Conservation (phyloP, 2,888 invertebrate species). For the Leptura quadrifasciata region DNA sequence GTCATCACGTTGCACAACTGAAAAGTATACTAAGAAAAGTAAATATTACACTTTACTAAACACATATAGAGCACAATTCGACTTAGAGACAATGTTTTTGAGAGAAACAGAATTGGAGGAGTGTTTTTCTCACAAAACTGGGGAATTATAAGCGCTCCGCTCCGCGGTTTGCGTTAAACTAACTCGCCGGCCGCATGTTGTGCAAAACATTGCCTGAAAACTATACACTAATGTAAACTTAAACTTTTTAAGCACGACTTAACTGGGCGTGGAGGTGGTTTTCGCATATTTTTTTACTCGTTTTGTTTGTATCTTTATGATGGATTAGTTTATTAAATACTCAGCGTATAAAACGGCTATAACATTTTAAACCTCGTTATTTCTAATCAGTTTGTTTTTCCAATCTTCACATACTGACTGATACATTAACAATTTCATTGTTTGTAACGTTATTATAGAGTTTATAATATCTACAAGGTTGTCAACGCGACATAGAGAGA, state of each 20-base stretch:
- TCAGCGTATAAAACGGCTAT: background rate
- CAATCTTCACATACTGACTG: background rate
- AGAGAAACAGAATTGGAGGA: background rate
- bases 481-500: background rate
- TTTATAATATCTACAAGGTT: background rate
- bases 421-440: background rate
- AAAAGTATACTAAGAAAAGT: background rate
- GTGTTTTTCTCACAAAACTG: conserved; percentile 23
- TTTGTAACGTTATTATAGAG: background rate
- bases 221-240: conserved; percentile 33
- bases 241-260: conserved; percentile 28
- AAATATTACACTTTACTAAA: background rate
- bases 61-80: background rate
- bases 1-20: background rate
- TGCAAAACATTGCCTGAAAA: conserved; percentile 38
- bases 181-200: conserved; percentile 27
- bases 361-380: background rate
- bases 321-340: conserved; percentile 17
- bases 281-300: conserved; percentile 18
- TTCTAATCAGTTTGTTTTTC: conserved; percentile 10
- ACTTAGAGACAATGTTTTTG: background rate
- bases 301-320: conserved; percentile 13
- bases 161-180: conserved; percentile 31
- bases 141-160: conserved; percentile 27
- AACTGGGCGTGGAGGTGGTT: conserved; percentile 31